A percentile compares a stretch with the other conserved stretches of the same genome.
These are phyloP conservation scores for Beris morrisii DNA, from an alignment of 2,888 invertebrate genomes.

Conservation along the genomic window DNA sequence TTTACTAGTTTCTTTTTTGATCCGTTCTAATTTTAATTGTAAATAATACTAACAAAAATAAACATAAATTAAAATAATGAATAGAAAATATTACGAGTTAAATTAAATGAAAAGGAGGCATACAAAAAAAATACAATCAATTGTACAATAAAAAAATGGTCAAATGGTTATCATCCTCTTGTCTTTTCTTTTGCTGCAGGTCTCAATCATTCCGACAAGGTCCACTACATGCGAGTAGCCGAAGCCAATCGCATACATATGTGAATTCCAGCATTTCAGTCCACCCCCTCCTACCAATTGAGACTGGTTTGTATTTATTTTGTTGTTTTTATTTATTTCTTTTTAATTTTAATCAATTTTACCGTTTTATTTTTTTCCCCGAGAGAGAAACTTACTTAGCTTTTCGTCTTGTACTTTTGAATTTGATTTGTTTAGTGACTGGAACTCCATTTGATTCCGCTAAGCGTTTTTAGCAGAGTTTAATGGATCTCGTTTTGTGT, in stretches of 20 bases:
- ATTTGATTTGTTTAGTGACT: slow-evolving; percentile 1
- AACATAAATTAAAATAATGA: slow-evolving; percentile 1
- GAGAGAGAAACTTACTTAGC: not conserved
- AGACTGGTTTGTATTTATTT: slow-evolving; percentile 63
- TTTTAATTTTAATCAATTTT: slow-evolving; percentile 23
- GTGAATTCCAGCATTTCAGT: slow-evolving; percentile 89
- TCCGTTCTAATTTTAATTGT: too few relatives aligned
- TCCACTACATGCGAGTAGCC: slow-evolving; percentile 58
- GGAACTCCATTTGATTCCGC: not conserved
- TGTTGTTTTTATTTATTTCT: slow-evolving; percentile 44
- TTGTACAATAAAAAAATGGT: slow-evolving; percentile 29
- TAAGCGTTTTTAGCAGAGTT: not conserved
- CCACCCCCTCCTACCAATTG: slow-evolving; percentile 92
- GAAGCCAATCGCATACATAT: slow-evolving; percentile 64
- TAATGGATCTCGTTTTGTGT: not conserved
- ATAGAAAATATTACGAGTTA: slow-evolving; percentile 12
- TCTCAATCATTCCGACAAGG: slow-evolving; percentile 90
- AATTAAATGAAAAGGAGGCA: slow-evolving; percentile 16
- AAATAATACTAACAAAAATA: too few relatives aligned
- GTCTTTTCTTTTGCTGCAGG: slow-evolving; percentile 66
- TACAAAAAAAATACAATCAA: too few relatives aligned
- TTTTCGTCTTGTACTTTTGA: not conserved
- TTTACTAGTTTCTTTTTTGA: too few relatives aligned
- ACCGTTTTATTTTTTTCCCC: slow-evolving; percentile 29
- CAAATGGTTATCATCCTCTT: slow-evolving; percentile 52